Percentiles rank a stretch among this genome's conserved stretches.
Evolutionary conservation across 2,888 invertebrate genomes (phyloP).

Genomic region (Meganola albula): DNA sequence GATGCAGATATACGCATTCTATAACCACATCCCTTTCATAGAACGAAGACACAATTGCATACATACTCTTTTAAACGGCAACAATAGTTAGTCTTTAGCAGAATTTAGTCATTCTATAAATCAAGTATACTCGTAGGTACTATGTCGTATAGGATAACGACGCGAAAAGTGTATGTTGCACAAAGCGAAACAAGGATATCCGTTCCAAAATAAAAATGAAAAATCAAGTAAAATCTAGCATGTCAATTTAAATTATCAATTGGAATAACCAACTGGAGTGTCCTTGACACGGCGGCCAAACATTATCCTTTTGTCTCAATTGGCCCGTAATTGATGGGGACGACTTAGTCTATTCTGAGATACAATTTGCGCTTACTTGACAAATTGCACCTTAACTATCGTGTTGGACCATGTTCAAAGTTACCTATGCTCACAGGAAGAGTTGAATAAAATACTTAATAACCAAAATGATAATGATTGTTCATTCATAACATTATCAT

Average conservation of each 20-base stretch:
- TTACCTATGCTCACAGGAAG: slow-evolving; percentile 13
- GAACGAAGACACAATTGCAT: too few relatives aligned
- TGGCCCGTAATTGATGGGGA: slow-evolving; percentile 68
- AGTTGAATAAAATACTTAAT: slow-evolving; percentile 11
- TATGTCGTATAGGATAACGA: too few relatives aligned
- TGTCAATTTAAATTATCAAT: slow-evolving; percentile 66
- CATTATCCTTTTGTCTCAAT: slow-evolving; percentile 77
- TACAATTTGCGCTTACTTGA: slow-evolving; percentile 67
- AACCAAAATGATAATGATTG: not conserved
- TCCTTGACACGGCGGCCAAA: slow-evolving; percentile 71
- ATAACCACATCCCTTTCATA: too few relatives aligned
- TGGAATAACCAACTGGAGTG: slow-evolving; percentile 51
- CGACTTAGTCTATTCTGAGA: slow-evolving; percentile 69
- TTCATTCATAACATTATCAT: slow-evolving; percentile 3
- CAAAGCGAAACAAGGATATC: too few relatives aligned
- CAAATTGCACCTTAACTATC: slow-evolving; percentile 66
- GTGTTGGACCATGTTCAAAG: slow-evolving; percentile 18
- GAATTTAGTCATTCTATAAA: too few relatives aligned
- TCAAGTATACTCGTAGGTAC: too few relatives aligned
- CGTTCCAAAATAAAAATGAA: too few relatives aligned
- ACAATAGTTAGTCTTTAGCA: too few relatives aligned
- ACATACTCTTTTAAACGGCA: too few relatives aligned
- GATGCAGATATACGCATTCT: too few relatives aligned
- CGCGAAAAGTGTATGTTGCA: too few relatives aligned
- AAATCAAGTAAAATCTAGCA: slow-evolving; percentile 57